Percentiles rank a stretch among this genome's conserved stretches.
Evolutionary conservation across 2,113 vertebrate genomes (phyloP).

Genomic region (Myrmophylax atrothorax): DNA sequence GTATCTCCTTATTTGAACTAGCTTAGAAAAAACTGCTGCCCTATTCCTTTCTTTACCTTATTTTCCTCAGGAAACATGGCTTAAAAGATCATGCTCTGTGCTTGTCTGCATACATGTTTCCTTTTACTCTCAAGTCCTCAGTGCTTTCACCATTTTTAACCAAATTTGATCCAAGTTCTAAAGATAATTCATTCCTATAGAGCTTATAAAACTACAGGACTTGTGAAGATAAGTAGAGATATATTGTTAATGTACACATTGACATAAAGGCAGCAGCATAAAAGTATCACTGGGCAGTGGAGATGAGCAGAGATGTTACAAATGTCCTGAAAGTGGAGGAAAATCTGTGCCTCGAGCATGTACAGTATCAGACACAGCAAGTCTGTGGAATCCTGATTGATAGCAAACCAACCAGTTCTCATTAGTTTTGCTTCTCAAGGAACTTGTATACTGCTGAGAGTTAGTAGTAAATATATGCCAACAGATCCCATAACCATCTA

Average conservation of each 20-base stretch:
- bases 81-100: background rate
- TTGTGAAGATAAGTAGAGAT: background rate
- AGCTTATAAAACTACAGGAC: background rate
- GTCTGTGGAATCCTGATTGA: background rate
- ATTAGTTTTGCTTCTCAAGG: conserved; percentile 7
- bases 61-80: conserved; percentile 23
- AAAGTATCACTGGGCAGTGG: background rate
- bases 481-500: background rate
- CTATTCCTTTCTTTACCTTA: conserved; percentile 11
- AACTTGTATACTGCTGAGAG: background rate
- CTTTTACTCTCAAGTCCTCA: background rate
- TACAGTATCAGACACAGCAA: background rate
- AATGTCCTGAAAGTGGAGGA: background rate
- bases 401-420: background rate
- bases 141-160: background rate
- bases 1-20: conserved; percentile 56
- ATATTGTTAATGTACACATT: background rate
- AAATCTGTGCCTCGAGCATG: background rate
- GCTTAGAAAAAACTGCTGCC: background rate
- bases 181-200: background rate
- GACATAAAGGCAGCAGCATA: background rate
- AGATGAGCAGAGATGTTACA: background rate
- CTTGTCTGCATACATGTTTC: background rate
- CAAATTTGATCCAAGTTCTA: background rate
- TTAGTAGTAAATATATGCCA: background rate